These are phyloP conservation scores for Ooceraea biroi DNA, from an alignment of 1,140 invertebrate species.

Conservation along the genomic window DNA sequence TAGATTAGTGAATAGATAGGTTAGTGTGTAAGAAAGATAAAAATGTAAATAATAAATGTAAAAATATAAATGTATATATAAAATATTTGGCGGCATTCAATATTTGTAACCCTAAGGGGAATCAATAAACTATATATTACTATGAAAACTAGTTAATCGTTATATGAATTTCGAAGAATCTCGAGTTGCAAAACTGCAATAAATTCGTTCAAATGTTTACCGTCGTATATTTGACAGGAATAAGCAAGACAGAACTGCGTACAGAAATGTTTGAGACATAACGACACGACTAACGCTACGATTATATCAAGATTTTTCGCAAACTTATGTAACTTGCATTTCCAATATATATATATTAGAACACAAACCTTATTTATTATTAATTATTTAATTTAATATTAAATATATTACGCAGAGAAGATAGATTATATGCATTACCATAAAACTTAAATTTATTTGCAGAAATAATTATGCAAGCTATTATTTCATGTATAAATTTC, in stretches of 20 bases:
- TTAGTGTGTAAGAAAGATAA: too few species aligned
- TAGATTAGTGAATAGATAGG: too few species aligned
- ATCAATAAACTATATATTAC: too few species aligned
- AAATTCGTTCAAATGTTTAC: constrained; percentile 23
- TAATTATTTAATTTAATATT: background rate
- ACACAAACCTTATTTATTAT: background rate
- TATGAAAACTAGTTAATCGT: constrained; percentile 10
- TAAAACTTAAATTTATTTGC: too few species aligned
- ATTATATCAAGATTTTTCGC: background rate
- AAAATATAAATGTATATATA: too few species aligned
- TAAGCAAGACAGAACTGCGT: background rate
- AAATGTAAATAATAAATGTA: too few species aligned
- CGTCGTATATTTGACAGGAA: constrained; percentile 42
- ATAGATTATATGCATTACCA: background rate
- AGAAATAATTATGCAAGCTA: too few species aligned
- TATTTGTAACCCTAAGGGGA: too few species aligned
- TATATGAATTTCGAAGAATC: background rate
- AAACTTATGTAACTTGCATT: background rate
- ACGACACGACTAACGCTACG: background rate
- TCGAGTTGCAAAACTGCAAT: background rate
- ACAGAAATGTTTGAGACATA: background rate
- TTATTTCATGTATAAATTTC: too few species aligned
- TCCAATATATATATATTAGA: background rate
- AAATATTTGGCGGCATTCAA: too few species aligned
- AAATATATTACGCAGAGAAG: background rate